These are phyloP conservation scores for Turritopsis dohrnii DNA, from an alignment of 30 jellyfish, hydroid and myxozoan genomes.

Conservation along the genomic window DNA sequence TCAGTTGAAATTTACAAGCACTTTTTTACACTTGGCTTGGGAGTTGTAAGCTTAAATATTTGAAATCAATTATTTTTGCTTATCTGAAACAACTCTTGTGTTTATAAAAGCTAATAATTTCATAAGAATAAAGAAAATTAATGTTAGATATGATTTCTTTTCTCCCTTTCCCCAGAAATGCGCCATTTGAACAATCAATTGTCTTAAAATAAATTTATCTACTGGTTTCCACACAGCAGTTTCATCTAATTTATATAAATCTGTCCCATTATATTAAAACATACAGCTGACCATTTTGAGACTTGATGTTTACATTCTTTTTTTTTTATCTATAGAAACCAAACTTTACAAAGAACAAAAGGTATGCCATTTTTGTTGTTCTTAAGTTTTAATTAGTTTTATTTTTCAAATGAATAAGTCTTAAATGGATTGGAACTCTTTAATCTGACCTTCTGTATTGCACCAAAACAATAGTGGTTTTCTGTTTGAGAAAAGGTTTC, in stretches of 20 bases:
- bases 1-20: too few relatives aligned
- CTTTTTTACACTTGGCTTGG: too few relatives aligned
- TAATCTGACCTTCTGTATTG: not conserved
- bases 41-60: not conserved
- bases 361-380: not conserved
- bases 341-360: slow-evolving; percentile 5
- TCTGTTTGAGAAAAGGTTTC: too few relatives aligned
- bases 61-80: too few relatives aligned
- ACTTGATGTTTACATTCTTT: not conserved
- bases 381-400: not conserved
- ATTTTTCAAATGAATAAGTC: not conserved
- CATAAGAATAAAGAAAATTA: not conserved
- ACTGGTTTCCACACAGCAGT: too few relatives aligned
- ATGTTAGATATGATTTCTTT: not conserved
- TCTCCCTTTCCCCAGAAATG: not conserved
- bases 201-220: too few relatives aligned
- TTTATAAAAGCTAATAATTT: not conserved
- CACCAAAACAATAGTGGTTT: too few relatives aligned
- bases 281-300: not conserved
- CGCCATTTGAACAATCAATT: too few relatives aligned
- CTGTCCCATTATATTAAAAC: not conserved
- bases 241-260: not conserved
- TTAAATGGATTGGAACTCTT: not conserved
- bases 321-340: slow-evolving; percentile 12
- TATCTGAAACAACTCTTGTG: not conserved